Evolutionary conservation across 2,888 invertebrate genomes (phyloP).

Genomic region (Thereva unica): DNA sequence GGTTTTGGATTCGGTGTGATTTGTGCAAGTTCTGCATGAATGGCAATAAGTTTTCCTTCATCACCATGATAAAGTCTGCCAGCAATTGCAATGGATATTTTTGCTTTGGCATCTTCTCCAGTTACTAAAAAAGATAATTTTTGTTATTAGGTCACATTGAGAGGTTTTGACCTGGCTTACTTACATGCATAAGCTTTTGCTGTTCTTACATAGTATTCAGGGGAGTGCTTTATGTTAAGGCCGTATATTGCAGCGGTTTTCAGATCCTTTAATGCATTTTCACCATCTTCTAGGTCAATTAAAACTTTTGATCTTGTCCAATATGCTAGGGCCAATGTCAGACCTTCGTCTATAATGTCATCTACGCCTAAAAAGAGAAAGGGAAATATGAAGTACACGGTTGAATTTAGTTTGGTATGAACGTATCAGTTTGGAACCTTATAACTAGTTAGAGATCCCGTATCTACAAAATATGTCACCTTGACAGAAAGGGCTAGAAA

Average conservation of each 20-base stretch:
- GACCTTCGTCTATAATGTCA: slow-evolving; percentile 64
- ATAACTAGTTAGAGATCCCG: too few species aligned
- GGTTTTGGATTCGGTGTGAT: slow-evolving; percentile 44
- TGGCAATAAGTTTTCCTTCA: slow-evolving; percentile 55
- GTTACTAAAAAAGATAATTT: slow-evolving; percentile 59
- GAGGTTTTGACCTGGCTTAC: slow-evolving; percentile 32
- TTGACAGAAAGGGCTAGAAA: too few species aligned
- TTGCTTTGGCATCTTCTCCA: slow-evolving; percentile 65
- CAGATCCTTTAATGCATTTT: slow-evolving; percentile 69
- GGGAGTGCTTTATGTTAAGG: slow-evolving; percentile 65
- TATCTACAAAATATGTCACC: too few species aligned
- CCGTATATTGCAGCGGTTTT: slow-evolving; percentile 68
- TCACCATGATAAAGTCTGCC: slow-evolving; percentile 63
- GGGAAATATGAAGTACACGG: too few species aligned
- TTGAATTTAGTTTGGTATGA: too few species aligned
- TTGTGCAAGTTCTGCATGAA: slow-evolving; percentile 59
- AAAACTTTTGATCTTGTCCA: slow-evolving; percentile 71
- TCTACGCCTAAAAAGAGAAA: slow-evolving; percentile 55
- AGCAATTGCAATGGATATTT: slow-evolving; percentile 68
- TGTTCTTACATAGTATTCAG: slow-evolving; percentile 72
- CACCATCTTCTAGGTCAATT: slow-evolving; percentile 62
- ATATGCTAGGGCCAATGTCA: slow-evolving; percentile 67
- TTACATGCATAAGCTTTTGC: slow-evolving; percentile 66
- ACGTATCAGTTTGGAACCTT: too few species aligned
- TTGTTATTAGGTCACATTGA: slow-evolving; percentile 43